These are phyloP conservation scores for Gavia stellata DNA, from an alignment of 2,113 vertebrate species.

Conservation along the genomic window DNA sequence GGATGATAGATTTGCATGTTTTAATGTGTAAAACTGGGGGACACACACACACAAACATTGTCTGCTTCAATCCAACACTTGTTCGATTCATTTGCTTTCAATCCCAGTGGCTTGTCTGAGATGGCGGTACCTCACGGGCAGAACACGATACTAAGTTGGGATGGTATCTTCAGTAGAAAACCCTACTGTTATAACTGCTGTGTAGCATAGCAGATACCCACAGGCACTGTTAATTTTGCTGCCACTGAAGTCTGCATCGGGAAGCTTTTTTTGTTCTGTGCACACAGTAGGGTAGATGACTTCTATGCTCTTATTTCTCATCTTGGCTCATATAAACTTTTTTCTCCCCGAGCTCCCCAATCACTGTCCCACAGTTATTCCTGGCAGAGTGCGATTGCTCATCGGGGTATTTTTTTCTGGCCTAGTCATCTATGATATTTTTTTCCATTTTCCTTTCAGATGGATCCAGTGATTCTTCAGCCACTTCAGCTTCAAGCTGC, in stretches of 20 bases:
- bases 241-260: not conserved
- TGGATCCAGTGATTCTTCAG: not conserved
- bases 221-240: not conserved
- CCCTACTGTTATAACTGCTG: not conserved
- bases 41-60: too few relatives aligned
- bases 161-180: not conserved
- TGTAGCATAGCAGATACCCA: not conserved
- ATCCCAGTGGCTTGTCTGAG: not conserved
- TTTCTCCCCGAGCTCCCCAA: not conserved
- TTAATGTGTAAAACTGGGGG: not conserved
- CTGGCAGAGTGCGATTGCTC: not conserved
- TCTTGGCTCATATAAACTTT: not conserved
- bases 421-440: not conserved
- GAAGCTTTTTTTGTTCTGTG: not conserved
- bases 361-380: not conserved
- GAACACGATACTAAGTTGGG: accelerated
- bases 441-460: not conserved
- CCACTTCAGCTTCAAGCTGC: not conserved
- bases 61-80: not conserved
- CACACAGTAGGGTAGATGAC: not conserved
- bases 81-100: not conserved
- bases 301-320: not conserved
- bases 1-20: not conserved
- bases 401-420: not conserved
- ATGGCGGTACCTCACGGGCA: not conserved